Evolutionary conservation across 2,888 invertebrate genomes (phyloP), one percentile per base, ranked within the genome.

Genomic region (Chymomyza fuscimana): DNA sequence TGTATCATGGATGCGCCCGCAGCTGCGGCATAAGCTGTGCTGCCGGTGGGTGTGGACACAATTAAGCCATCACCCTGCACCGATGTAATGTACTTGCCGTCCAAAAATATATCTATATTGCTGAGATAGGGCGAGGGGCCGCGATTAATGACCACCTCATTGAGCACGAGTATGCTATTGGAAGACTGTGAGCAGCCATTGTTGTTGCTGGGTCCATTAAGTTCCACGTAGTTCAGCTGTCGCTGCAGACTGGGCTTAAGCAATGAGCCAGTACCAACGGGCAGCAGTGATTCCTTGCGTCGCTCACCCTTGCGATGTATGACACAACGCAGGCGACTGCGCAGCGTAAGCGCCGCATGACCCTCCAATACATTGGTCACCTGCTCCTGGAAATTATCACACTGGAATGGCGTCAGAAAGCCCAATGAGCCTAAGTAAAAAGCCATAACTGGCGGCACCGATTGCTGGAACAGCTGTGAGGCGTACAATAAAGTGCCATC

Each of bases 1-100:
- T 99, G 99, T 89, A 99, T 97, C 98, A 99, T 98, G 67, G 98
- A 98, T 19, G 99, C 98, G 36, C 99, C 99, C 3, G 99, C 98
- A 0, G 98, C 97, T n/a, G 97, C 97, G 0, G 98, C 97, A 92
- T 98, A 98, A 0, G 98, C 98, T 0, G 98, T 98, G 86, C 97
- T 97, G 65, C 99, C 98, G 0, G 89, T 98, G 98, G 73, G 98
- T 94, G 92, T 96, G 98, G 85, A 98, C 93, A 92, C 98, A 98
- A 81, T 98, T 77, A 99, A 92, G 63, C 96, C 97, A 90, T 97
- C 97, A 61, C 97, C 97, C 91, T 97, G 97, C 6, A 97, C 98
- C 0, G 98, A 97, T 0, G 99, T 99, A 79, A 99, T 97, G 89
- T 97, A 96, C 90, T 97, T 97, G 63, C 98, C 98, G 89, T 99